phyloP scores from a whole-genome alignment of 2,797 vertebrate species.

The Premnoplex brunnescens region DNA sequence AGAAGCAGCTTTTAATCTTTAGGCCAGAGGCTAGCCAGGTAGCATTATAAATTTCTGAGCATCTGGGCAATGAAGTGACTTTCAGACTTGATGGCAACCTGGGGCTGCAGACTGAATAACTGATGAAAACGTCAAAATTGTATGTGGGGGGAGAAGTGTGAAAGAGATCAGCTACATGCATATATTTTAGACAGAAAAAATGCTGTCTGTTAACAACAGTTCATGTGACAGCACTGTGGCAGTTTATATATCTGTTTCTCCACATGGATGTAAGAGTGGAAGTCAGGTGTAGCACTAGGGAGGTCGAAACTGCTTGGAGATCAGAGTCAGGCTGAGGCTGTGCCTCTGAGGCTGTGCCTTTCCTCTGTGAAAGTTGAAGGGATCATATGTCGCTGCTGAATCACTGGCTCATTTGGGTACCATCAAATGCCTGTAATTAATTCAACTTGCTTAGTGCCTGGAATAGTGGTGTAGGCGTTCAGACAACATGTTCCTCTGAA shows the following conservation, averaged over 20 bases:
- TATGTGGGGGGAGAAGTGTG: not conserved
- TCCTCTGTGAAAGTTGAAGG: not conserved
- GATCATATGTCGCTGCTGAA: not conserved
- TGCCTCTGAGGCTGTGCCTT: not conserved
- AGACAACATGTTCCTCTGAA: conserved; percentile 27
- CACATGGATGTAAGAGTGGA: not conserved
- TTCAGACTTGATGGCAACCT: not conserved
- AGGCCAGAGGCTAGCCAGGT: conserved; percentile 8
- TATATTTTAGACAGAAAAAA: conserved; percentile 2
- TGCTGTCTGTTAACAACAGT: not conserved
- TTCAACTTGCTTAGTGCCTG: conserved; percentile 20
- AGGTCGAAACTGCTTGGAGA: not conserved
- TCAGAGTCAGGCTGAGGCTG: not conserved
- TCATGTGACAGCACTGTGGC: not conserved
- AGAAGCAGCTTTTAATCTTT: conserved; percentile 8
- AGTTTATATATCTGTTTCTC: not conserved
- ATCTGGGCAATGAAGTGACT: not conserved
- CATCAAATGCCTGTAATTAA: conserved; percentile 24
- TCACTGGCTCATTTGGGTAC: conserved; percentile 18
- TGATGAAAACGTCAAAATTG: not conserved
- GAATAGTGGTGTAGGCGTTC: conserved; percentile 11
- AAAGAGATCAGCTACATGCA: not conserved
- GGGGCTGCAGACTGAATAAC: not conserved
- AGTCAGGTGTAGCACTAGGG: not conserved
- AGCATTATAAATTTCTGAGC: not conserved